These are phyloP conservation scores for Poeciliopsis retropinna DNA, from an alignment of 2,113 vertebrate genomes.

Conservation along the genomic window DNA sequence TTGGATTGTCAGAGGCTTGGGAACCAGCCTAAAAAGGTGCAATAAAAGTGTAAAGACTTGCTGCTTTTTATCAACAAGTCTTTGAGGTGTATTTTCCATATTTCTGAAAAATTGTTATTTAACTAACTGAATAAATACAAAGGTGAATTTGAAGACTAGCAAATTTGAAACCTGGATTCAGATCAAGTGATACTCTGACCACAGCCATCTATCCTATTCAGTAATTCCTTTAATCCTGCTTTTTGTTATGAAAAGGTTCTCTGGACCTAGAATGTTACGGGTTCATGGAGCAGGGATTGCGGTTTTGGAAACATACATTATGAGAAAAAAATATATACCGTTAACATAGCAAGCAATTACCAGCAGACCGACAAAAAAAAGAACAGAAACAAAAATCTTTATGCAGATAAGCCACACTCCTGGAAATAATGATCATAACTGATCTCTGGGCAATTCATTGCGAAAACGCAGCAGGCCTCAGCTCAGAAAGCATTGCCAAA, in stretches of 20 bases:
- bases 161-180: constrained; percentile 24
- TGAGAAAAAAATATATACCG: not conserved
- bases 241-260: constrained; percentile 15
- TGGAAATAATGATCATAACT: constrained; percentile 14
- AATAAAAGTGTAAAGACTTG: constrained; percentile 10
- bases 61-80: not conserved
- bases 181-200: constrained; percentile 12
- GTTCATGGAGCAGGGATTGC: constrained; percentile 10
- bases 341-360: constrained; percentile 13
- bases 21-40: not conserved
- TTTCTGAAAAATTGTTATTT: constrained; percentile 25
- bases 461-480: constrained; percentile 17
- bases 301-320: constrained; percentile 16
- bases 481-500: constrained; percentile 27
- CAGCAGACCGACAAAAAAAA: not conserved
- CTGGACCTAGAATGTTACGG: constrained; percentile 6
- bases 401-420: constrained; percentile 10
- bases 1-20: constrained; percentile 1
- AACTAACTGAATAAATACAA: constrained; percentile 36
- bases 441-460: constrained; percentile 6
- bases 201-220: constrained; percentile 9
- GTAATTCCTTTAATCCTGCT: constrained; percentile 26
- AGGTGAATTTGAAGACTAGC: constrained; percentile 12
- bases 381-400: not conserved
- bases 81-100: constrained; percentile 2